phyloP scores from a whole-genome alignment of 2,797 vertebrate species.

The Champsocephalus esox region DNA sequence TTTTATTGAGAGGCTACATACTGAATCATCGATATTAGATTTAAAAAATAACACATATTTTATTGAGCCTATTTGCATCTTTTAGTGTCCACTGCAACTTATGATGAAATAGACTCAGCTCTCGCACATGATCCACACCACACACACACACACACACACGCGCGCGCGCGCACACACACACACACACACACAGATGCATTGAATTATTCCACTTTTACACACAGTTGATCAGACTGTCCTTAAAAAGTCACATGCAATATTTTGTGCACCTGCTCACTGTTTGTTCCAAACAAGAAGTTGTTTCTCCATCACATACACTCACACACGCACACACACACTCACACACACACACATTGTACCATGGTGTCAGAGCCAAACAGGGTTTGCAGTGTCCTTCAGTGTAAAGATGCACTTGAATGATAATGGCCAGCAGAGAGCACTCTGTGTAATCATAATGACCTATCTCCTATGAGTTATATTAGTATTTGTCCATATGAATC shows the following conservation, averaged over 20 bases:
- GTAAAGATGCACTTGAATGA: slow-evolving; percentile 79
- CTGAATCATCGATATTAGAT: slow-evolving; percentile 75
- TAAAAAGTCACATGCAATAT: slow-evolving; percentile 16
- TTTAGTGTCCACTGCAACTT: slow-evolving; percentile 70
- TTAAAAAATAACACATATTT: slow-evolving; percentile 70
- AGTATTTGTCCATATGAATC: slow-evolving; percentile 68
- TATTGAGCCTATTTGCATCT: slow-evolving; percentile 73
- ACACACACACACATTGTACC: slow-evolving; percentile 32
- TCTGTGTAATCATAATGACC: slow-evolving; percentile 75
- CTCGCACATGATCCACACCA: slow-evolving; percentile 1
- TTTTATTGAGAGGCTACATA: slow-evolving; percentile 70
- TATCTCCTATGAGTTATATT: slow-evolving; percentile 69
- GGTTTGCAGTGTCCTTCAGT: slow-evolving; percentile 75
- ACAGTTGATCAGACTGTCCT: slow-evolving; percentile 40
- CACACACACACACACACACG: slow-evolving; percentile 1
- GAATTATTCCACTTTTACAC: slow-evolving; percentile 35
- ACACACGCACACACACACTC: slow-evolving; percentile 29
- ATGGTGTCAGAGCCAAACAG: slow-evolving; percentile 58
- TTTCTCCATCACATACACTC: not conserved
- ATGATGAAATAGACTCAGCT: slow-evolving; percentile 61
- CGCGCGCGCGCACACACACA: not conserved
- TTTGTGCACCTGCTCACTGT: slow-evolving; percentile 40
- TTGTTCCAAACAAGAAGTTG: slow-evolving; percentile 14
- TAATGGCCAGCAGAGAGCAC: slow-evolving; percentile 79
- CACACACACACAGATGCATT: slow-evolving; percentile 7